Percentiles rank a stretch among this genome's conserved stretches.
These are phyloP conservation scores for Heliconius nattereri DNA, from an alignment of 1,140 invertebrate species.

Conservation along the genomic window DNA sequence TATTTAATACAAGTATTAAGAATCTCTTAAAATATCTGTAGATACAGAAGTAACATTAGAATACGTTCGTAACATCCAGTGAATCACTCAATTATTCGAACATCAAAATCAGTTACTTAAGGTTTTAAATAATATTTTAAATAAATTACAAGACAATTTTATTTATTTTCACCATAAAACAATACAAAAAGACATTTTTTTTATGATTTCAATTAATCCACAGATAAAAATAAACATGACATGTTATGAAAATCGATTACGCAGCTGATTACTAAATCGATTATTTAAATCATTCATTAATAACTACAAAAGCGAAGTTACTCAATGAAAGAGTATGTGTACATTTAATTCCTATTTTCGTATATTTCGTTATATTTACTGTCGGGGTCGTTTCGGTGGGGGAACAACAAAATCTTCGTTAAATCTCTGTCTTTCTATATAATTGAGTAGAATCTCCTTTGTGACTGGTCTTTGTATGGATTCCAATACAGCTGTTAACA, in stretches of 20 bases:
- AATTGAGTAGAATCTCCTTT: conserved; percentile 88
- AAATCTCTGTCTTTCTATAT: conserved; percentile 85
- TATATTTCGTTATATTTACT: neutral
- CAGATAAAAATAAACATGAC: no score
- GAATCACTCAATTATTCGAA: neutral
- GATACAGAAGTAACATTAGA: neutral
- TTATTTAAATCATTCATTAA: neutral
- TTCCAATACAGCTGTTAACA: conserved; percentile 84
- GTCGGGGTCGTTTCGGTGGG: neutral
- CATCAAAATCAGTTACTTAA: neutral
- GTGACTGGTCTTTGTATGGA: conserved; percentile 91
- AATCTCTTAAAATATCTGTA: neutral
- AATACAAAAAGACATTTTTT: no score
- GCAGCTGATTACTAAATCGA: neutral
- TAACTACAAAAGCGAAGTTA: neutral
- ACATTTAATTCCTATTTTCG: neutral
- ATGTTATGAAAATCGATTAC: neutral
- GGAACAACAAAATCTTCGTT: conserved; percentile 74
- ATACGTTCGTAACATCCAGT: neutral
- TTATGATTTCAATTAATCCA: no score
- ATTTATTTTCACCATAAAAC: no score
- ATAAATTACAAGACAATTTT: no score
- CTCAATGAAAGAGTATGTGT: neutral
- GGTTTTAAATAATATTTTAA: no score
- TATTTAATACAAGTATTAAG: neutral